Conservation (phyloP, 2,888 invertebrate genomes). For the Epirrhoe tristata region DNA sequence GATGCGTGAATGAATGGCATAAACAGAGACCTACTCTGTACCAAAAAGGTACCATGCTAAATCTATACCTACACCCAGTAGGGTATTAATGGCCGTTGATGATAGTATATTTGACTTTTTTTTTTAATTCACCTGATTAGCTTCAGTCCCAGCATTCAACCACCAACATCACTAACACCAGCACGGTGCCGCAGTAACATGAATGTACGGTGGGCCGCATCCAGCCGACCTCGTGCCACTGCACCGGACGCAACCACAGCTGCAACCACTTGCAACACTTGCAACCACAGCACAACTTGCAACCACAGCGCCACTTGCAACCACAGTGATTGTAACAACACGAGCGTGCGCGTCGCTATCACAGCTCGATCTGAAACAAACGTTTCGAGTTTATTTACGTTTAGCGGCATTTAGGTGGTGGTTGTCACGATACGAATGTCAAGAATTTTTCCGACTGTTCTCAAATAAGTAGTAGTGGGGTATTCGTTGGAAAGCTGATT, state of each 20-base stretch:
- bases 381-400: slow-evolving; percentile 38
- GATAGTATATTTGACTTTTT: too few species aligned
- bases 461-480: too few species aligned
- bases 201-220: slow-evolving; percentile 26
- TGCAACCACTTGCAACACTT: not conserved
- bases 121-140: slow-evolving; percentile 27
- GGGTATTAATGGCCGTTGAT: too few species aligned
- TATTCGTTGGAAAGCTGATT: too few species aligned
- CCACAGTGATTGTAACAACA: not conserved
- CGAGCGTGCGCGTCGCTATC: slow-evolving; percentile 38
- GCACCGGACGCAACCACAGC: not conserved
- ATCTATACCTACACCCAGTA: too few species aligned
- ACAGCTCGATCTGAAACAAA: slow-evolving; percentile 41
- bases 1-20: too few species aligned
- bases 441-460: slow-evolving; percentile 23
- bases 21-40: too few species aligned
- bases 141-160: slow-evolving; percentile 33
- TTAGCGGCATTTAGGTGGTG: slow-evolving; percentile 38
- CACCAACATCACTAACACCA: slow-evolving; percentile 30
- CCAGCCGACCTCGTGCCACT: slow-evolving; percentile 4
- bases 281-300: not conserved
- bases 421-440: slow-evolving; percentile 36
- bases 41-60: too few species aligned
- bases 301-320: not conserved
- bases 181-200: slow-evolving; percentile 32